phyloP scores from a whole-genome alignment of 2,888 invertebrate species.

The Ecliptopera silaceata region DNA sequence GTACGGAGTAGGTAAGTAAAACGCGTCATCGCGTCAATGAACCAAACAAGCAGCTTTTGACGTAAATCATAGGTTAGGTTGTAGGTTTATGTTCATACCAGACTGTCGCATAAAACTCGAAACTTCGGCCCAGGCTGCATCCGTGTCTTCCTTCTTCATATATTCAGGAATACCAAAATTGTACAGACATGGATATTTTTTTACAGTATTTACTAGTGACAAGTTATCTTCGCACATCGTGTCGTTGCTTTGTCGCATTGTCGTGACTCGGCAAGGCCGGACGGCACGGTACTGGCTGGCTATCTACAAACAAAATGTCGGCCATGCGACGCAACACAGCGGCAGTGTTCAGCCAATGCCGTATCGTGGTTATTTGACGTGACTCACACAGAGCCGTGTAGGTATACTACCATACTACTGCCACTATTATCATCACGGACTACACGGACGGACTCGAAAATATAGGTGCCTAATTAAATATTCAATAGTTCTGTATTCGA shows the following conservation, averaged over 20 bases:
- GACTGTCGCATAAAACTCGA: slow-evolving; percentile 42
- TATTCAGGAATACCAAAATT: slow-evolving; percentile 48
- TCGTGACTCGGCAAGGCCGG: slow-evolving; percentile 31
- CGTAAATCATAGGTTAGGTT: neutral
- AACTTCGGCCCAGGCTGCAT: slow-evolving; percentile 52
- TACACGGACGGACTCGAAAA: too few species aligned
- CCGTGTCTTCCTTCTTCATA: slow-evolving; percentile 49
- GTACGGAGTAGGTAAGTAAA: too few species aligned
- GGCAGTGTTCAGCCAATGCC: slow-evolving; percentile 24
- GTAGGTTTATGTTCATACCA: too few species aligned
- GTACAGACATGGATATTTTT: slow-evolving; percentile 50
- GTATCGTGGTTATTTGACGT: neutral
- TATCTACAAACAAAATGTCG: slow-evolving; percentile 40
- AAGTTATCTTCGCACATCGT: slow-evolving; percentile 50
- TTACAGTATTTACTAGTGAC: slow-evolving; percentile 46
- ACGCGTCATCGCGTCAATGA: too few species aligned
- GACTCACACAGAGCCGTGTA: too few species aligned
- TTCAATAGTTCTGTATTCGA: too few species aligned
- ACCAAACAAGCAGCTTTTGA: too few species aligned
- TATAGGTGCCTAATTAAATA: too few species aligned
- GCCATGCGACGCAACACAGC: slow-evolving; percentile 43
- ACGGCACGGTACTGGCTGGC: slow-evolving; percentile 32
- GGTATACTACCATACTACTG: neutral
- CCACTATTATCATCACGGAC: too few species aligned
- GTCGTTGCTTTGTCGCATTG: slow-evolving; percentile 32